phyloP scores from a whole-genome alignment of 2,888 invertebrate species.

The Parelbella ahira region DNA sequence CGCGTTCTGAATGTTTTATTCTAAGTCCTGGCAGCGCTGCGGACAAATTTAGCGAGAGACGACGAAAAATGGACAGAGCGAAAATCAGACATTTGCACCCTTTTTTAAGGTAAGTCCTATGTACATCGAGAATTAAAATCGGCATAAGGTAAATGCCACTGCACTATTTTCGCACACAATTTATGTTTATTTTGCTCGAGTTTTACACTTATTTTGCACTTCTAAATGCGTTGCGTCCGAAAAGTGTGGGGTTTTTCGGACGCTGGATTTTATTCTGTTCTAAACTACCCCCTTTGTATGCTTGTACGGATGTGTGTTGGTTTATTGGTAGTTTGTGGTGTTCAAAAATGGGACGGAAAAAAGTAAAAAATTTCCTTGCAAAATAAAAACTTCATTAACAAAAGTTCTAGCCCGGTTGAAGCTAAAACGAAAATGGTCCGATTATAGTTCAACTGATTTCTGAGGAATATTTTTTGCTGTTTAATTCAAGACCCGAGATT shows the following conservation, averaged over 20 bases:
- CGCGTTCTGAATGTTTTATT: too few relatives aligned
- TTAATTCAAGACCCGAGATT: too few relatives aligned
- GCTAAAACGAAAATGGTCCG: too few relatives aligned
- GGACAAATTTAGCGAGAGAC: constrained; percentile 67
- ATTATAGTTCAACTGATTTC: too few relatives aligned
- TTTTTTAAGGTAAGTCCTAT: constrained; percentile 29
- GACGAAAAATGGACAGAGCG: constrained; percentile 38
- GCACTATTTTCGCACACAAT: constrained; percentile 14
- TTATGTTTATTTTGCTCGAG: constrained; percentile 12
- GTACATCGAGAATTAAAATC: constrained; percentile 30
- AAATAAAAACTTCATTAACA: too few relatives aligned
- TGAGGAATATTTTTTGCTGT: too few relatives aligned
- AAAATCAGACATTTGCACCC: constrained; percentile 29
- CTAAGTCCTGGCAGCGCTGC: constrained; percentile 36
- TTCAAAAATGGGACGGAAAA: too few relatives aligned
- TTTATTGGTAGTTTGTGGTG: background rate
- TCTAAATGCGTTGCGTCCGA: constrained; percentile 14
- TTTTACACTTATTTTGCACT: constrained; percentile 17
- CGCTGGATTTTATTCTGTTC: constrained; percentile 6
- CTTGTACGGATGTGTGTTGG: constrained; percentile 1
- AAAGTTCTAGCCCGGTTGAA: too few relatives aligned
- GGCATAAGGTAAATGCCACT: constrained; percentile 11
- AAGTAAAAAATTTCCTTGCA: too few relatives aligned
- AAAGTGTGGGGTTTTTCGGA: constrained; percentile 8
- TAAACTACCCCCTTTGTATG: constrained; percentile 7